A percentile compares a stretch with the other conserved stretches of the same genome.
These are phyloP conservation scores for Thermophis baileyi DNA, from an alignment of 2,113 vertebrate species.

Conservation along the genomic window DNA sequence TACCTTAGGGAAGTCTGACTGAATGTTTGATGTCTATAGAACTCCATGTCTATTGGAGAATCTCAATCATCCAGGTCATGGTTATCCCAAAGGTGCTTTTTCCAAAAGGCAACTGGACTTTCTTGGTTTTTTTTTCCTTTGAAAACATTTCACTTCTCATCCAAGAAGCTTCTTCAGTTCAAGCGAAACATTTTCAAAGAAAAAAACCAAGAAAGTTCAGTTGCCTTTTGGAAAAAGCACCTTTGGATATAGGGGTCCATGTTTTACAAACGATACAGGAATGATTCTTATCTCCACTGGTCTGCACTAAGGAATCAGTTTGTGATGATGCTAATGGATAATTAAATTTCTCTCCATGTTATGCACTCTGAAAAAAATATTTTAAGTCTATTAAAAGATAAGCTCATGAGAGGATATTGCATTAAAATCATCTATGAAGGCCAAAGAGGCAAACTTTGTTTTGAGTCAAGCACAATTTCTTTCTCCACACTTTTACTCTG, in stretches of 20 bases:
- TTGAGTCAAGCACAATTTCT: neutral
- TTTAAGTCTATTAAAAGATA: neutral
- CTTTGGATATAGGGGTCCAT: neutral
- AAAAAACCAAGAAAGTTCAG: neutral
- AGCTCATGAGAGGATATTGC: neutral
- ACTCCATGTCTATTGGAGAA: neutral
- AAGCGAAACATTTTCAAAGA: neutral
- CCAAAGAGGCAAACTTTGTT: neutral
- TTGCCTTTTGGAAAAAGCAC: neutral
- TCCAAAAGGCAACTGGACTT: neutral
- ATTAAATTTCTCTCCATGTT: neutral
- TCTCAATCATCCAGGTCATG: neutral
- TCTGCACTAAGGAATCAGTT: neutral
- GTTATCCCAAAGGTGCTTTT: neutral
- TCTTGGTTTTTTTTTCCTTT: neutral
- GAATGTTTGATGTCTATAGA: neutral
- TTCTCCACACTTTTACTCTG: neutral
- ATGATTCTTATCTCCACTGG: constrained; percentile 24
- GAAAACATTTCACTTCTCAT: neutral
- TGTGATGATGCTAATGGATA: neutral
- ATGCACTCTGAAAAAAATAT: neutral
- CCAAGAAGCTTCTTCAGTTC: neutral
- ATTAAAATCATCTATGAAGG: constrained; percentile 13
- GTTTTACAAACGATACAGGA: constrained; percentile 9
- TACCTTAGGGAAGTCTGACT: neutral